Percentiles rank a stretch among this genome's conserved stretches.
phyloP scores from a whole-genome alignment of 2,888 invertebrate genomes.

The Apamea monoglypha region DNA sequence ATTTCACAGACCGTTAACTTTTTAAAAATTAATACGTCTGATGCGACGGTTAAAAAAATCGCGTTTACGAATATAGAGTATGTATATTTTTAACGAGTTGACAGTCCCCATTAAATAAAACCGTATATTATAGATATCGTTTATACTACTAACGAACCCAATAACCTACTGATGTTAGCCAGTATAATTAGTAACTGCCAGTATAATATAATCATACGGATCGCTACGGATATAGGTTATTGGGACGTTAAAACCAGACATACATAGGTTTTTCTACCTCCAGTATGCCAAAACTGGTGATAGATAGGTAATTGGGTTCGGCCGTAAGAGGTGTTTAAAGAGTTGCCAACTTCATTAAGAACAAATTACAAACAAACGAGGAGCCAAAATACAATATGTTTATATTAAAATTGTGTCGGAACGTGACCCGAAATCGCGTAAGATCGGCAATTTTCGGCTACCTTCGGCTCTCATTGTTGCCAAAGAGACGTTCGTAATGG shows the following conservation, averaged over 20 bases:
- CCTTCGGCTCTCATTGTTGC: conserved; percentile 45
- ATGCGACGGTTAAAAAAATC: too few species aligned
- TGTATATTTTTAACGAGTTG: not conserved
- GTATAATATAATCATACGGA: too few species aligned
- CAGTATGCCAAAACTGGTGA: not conserved
- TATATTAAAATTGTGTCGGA: conserved; percentile 12
- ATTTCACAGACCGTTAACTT: not conserved
- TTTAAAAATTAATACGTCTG: not conserved
- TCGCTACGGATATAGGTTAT: not conserved
- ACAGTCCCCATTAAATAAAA: not conserved
- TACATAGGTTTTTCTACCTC: too few species aligned
- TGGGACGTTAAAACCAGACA: not conserved
- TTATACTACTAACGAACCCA: too few species aligned
- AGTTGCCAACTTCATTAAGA: conserved; percentile 15
- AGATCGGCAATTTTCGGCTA: conserved; percentile 44
- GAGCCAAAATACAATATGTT: conserved; percentile 40
- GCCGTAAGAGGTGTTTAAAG: not conserved
- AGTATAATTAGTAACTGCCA: too few species aligned
- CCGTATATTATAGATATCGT: too few species aligned
- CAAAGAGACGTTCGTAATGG: conserved; percentile 39
- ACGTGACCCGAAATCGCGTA: conserved; percentile 40
- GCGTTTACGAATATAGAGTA: too few species aligned
- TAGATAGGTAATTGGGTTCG: not conserved
- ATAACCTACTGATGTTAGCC: too few species aligned
- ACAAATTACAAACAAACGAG: conserved; percentile 32